Evolutionary conservation across 2,797 vertebrate genomes (phyloP).

Genomic region (Oceanodroma leucorhoa): DNA sequence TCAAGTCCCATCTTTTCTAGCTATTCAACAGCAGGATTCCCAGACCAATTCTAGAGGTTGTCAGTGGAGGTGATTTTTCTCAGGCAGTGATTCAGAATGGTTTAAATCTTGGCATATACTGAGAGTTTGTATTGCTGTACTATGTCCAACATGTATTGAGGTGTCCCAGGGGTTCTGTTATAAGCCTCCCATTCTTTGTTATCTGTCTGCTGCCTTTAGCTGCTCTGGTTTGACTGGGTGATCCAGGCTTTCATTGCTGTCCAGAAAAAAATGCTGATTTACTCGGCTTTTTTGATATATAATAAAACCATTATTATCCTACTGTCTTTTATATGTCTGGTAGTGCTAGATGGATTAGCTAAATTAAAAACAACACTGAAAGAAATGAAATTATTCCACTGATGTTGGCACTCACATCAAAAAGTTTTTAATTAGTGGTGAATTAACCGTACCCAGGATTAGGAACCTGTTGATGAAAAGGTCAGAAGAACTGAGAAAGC

Average conservation of each 20-base stretch:
- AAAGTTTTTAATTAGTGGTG: not conserved
- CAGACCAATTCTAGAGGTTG: not conserved
- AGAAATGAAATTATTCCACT: not conserved
- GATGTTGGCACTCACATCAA: not conserved
- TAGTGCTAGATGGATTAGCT: not conserved
- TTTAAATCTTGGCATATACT: not conserved
- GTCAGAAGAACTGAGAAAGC: not conserved
- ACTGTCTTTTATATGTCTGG: not conserved
- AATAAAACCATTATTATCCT: not conserved
- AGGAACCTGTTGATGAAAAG: not conserved
- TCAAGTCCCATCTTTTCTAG: not conserved
- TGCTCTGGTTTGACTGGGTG: not conserved
- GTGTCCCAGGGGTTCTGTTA: not conserved
- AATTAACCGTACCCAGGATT: not conserved
- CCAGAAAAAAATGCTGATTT: not conserved
- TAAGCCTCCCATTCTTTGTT: not conserved
- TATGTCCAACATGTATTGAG: not conserved
- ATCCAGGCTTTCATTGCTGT: not conserved
- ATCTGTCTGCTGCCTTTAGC: not conserved
- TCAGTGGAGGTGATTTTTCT: not conserved
- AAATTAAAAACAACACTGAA: not conserved
- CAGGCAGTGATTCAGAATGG: not conserved
- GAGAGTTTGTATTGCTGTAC: not conserved
- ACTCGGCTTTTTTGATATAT: not conserved
- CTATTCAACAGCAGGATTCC: not conserved